Conservation (phyloP, 2,113 vertebrate species). For the Xenopus laevis region DNA sequence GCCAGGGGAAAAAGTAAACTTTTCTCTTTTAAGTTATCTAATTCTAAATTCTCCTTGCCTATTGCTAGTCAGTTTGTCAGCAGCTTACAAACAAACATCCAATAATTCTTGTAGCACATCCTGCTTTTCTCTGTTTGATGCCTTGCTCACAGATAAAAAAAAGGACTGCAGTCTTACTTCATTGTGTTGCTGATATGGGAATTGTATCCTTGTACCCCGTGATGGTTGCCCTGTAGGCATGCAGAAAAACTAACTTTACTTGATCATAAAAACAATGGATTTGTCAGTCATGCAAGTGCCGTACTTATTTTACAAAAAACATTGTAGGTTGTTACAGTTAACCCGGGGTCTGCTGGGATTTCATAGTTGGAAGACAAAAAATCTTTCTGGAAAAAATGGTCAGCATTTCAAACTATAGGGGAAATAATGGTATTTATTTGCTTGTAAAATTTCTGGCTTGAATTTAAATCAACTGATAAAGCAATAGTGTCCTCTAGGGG, state of each 20-base stretch:
- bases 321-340: not conserved
- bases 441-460: not conserved
- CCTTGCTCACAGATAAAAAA: not conserved
- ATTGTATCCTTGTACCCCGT: not conserved
- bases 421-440: slow-evolving; percentile 3
- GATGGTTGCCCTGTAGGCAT: slow-evolving; percentile 4
- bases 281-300: not conserved
- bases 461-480: slow-evolving; percentile 18
- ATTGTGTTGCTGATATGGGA: not conserved
- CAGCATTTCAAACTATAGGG: too few relatives aligned
- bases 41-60: not conserved
- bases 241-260: not conserved
- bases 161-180: not conserved
- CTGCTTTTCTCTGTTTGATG: not conserved
- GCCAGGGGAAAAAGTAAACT: not conserved
- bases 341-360: not conserved
- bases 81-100: not conserved
- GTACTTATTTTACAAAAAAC: not conserved
- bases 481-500: slow-evolving; percentile 45
- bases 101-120: not conserved
- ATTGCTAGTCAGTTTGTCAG: not conserved
- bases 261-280: not conserved
- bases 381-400: too few relatives aligned
- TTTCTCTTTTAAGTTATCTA: not conserved
- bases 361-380: too few relatives aligned